phyloP scores from a whole-genome alignment of 2,888 invertebrate species.

The Eueremaeus valkanovi region DNA sequence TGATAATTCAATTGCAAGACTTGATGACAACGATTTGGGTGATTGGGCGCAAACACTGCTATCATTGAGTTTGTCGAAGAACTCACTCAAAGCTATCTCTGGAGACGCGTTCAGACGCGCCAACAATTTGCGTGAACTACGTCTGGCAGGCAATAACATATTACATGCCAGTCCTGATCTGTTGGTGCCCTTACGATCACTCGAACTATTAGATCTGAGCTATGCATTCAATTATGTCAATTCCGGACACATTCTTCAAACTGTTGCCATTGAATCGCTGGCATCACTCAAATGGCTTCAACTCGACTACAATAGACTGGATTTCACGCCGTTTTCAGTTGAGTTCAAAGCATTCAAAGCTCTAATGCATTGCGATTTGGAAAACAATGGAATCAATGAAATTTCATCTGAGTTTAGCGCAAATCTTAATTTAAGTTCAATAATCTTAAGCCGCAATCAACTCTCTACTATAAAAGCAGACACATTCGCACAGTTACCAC shows the following conservation, averaged over 20 bases:
- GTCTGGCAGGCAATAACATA: conserved; percentile 49
- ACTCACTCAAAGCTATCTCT: conserved; percentile 76
- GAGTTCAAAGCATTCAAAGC: conserved; percentile 59
- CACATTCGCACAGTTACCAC: conserved; percentile 68
- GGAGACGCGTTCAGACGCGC: conserved; percentile 73
- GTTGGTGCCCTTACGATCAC: conserved; percentile 51
- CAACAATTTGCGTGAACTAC: conserved; percentile 54
- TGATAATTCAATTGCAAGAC: conserved; percentile 45
- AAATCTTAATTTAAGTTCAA: conserved; percentile 66
- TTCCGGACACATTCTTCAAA: conserved; percentile 13
- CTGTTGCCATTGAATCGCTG: conserved; percentile 36
- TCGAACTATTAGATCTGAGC: conserved; percentile 79
- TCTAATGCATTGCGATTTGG: conserved; percentile 78
- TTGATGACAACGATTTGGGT: conserved; percentile 62
- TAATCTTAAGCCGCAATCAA: conserved; percentile 76
- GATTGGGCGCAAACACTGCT: conserved; percentile 75
- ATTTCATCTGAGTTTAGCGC: conserved; percentile 64
- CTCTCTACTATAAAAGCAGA: conserved; percentile 64
- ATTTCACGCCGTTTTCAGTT: conserved; percentile 60
- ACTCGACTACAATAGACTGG: conserved; percentile 66
- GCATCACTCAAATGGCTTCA: conserved; percentile 47
- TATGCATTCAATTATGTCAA: conserved; percentile 62
- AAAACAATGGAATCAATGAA: conserved; percentile 72
- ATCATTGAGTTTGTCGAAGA: conserved; percentile 86
- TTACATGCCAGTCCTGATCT: conserved; percentile 40